These are phyloP conservation scores for Euborellia annulipes DNA, from an alignment of 1,140 invertebrate species.

Conservation along the genomic window DNA sequence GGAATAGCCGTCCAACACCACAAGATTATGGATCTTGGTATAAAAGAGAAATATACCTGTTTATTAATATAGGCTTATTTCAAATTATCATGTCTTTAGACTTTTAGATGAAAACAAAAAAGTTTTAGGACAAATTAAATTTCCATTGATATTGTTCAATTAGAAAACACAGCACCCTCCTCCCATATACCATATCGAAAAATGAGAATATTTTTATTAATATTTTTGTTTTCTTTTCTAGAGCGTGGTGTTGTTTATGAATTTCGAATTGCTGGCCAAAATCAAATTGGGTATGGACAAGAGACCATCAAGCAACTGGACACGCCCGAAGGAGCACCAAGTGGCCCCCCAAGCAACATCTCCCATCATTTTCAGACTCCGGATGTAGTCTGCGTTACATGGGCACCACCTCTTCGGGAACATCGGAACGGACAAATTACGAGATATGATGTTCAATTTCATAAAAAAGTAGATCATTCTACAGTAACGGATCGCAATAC, in stretches of 20 bases:
- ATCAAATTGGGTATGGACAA: conserved; percentile 83
- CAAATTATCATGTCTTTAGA: no score
- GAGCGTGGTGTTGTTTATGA: conserved; percentile 90
- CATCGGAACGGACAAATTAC: conserved; percentile 87
- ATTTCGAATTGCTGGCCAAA: conserved; percentile 81
- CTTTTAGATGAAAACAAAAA: no score
- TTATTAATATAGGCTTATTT: no score
- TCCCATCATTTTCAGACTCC: conserved; percentile 78
- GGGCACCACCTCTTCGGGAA: conserved; percentile 75
- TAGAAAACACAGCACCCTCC: no score
- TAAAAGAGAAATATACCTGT: no score
- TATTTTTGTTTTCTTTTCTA: conserved; percentile 14
- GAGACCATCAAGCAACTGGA: conserved; percentile 74
- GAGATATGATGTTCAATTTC: conserved; percentile 84
- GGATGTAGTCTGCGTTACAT: conserved; percentile 78
- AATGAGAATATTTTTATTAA: no score
- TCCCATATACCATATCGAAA: no score
- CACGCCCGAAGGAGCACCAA: conserved; percentile 80
- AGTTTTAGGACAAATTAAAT: no score
- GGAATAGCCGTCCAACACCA: conserved; percentile 33
- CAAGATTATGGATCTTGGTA: conserved; percentile 36
- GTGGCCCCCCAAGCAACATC: conserved; percentile 68
- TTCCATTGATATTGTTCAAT: no score
- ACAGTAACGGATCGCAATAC: conserved; percentile 66
- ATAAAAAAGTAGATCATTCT: conserved; percentile 73